These are phyloP conservation scores for Sebastes itinus DNA, from an alignment of 2,797 vertebrate genomes.

Conservation along the genomic window DNA sequence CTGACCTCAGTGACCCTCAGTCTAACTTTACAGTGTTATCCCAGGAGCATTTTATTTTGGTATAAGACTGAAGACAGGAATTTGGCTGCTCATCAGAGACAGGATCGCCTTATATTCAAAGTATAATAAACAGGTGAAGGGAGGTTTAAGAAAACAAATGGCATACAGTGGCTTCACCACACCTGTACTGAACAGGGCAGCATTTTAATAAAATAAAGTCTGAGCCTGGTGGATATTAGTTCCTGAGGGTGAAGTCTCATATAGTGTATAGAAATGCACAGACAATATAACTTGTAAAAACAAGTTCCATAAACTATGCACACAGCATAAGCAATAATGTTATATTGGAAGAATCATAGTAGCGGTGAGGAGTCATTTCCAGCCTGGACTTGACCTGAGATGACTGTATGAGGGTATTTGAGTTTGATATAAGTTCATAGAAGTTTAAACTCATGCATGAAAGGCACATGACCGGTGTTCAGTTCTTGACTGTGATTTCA, in stretches of 20 bases:
- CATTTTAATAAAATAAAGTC: slow-evolving; percentile 10
- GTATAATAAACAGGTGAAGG: neutral
- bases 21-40: neutral
- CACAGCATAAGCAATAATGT: slow-evolving; percentile 23
- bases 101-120: neutral
- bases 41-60: neutral
- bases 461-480: neutral
- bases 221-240: neutral
- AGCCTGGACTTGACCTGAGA: neutral
- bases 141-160: neutral
- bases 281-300: slow-evolving; percentile 19
- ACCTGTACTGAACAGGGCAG: neutral
- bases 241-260: slow-evolving; percentile 1
- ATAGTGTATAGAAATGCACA: neutral
- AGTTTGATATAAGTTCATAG: neutral
- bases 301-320: slow-evolving; percentile 24
- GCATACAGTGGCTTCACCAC: neutral
- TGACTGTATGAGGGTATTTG: neutral
- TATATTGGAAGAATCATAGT: neutral
- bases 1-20: slow-evolving; percentile 7
- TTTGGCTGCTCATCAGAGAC: neutral
- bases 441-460: neutral
- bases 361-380: neutral
- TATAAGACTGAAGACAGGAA: neutral
- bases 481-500: neutral